A percentile compares a stretch with the other conserved stretches of the same genome.
Evolutionary conservation across 2,113 vertebrate species (phyloP).

Genomic region (Globicephala melas): DNA sequence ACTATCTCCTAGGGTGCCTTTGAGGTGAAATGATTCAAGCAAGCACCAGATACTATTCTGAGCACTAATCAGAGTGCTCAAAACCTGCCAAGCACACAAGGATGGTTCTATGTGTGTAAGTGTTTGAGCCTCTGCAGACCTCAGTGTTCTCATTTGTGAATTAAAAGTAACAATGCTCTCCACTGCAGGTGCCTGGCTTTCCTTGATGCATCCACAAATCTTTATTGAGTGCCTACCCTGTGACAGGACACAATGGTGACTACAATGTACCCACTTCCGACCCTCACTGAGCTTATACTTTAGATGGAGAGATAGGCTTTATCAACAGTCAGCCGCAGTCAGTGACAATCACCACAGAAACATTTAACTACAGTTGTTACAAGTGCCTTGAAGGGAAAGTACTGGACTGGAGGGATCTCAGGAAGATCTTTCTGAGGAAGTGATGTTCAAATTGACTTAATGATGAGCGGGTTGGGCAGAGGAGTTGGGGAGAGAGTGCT

Average conservation of each 20-base stretch:
- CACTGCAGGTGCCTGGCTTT: not conserved
- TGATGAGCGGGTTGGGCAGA: not conserved
- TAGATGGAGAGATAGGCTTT: not conserved
- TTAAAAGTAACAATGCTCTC: not conserved
- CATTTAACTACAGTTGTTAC: not conserved
- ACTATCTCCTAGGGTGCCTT: not conserved
- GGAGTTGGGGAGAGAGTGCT: not conserved
- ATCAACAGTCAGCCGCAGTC: not conserved
- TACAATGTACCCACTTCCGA: not conserved
- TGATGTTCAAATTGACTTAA: not conserved
- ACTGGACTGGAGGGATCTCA: rapidly evolving
- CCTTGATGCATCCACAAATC: not conserved
- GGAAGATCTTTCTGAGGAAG: not conserved
- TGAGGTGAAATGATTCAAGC: not conserved
- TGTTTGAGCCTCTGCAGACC: not conserved
- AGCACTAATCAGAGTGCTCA: not conserved
- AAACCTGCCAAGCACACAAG: not conserved
- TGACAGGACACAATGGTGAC: not conserved
- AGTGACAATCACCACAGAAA: not conserved
- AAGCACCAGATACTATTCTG: not conserved
- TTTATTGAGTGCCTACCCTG: not conserved
- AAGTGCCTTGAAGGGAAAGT: not conserved
- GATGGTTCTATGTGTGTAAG: not conserved
- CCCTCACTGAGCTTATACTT: not conserved
- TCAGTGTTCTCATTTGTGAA: not conserved